Conservation (phyloP, 2,113 vertebrate species). For the Clarias magur region DNA sequence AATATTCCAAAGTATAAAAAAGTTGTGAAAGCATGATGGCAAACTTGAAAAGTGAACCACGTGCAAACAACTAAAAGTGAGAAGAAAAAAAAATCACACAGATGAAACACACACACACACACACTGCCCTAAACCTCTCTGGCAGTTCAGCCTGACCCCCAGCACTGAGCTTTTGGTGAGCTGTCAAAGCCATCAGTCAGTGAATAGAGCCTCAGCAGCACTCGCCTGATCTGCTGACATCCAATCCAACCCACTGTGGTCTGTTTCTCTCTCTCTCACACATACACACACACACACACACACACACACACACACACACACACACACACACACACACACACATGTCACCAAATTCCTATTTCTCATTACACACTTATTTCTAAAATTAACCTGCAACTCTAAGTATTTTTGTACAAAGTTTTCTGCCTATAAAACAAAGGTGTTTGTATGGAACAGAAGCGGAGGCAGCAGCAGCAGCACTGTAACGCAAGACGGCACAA, state of each 20-base stretch:
- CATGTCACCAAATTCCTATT: not conserved
- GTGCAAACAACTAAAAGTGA: not conserved
- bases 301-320: not conserved
- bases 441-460: not conserved
- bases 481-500: not conserved
- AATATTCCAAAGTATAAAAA: not conserved
- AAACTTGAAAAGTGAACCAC: not conserved
- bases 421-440: not conserved
- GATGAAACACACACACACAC: constrained; percentile 23
- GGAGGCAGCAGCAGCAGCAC: not conserved
- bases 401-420: not conserved
- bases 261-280: not conserved
- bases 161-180: constrained; percentile 71
- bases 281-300: not conserved
- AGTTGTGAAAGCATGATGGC: not conserved
- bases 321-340: not conserved
- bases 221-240: constrained; percentile 65
- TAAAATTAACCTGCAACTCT: not conserved
- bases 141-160: constrained; percentile 42
- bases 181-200: constrained; percentile 78
- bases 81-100: not conserved
- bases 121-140: constrained; percentile 27
- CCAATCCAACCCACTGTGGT: constrained; percentile 59
- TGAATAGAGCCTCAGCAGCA: constrained; percentile 65
- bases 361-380: constrained; percentile 2